phyloP scores from a whole-genome alignment of 2,888 invertebrate genomes.

The Cheilosia impressa region DNA sequence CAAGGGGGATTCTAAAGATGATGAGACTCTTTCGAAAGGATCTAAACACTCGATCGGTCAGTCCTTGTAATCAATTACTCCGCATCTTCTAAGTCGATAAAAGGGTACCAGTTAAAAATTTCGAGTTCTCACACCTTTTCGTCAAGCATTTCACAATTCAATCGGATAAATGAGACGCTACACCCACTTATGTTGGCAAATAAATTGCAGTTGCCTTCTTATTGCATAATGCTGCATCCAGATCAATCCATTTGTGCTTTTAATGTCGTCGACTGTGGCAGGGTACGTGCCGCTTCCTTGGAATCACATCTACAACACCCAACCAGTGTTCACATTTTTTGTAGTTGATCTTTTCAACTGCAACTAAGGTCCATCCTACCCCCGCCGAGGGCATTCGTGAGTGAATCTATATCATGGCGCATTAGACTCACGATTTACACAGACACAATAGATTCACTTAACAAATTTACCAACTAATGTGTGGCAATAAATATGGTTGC shows the following conservation, averaged over 20 bases:
- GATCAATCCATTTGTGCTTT: constrained; percentile 52
- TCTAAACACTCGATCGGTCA: too few species aligned
- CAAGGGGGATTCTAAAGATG: background rate
- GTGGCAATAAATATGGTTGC: background rate
- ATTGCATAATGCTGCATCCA: constrained; percentile 58
- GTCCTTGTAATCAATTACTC: background rate
- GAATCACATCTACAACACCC: constrained; percentile 39
- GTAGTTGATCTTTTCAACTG: constrained; percentile 55
- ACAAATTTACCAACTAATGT: constrained; percentile 31
- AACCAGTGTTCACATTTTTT: constrained; percentile 52
- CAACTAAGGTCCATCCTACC: constrained; percentile 35
- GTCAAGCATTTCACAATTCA: constrained; percentile 2
- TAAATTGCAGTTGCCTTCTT: constrained; percentile 31
- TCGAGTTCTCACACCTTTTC: background rate
- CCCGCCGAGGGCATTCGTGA: constrained; percentile 58
- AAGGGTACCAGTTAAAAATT: background rate
- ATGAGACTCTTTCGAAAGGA: background rate
- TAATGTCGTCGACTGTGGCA: constrained; percentile 48
- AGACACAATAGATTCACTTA: constrained; percentile 42
- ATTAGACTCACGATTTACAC: constrained; percentile 25
- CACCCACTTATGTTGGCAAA: constrained; percentile 33
- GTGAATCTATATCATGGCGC: constrained; percentile 47
- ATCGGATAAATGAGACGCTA: constrained; percentile 3
- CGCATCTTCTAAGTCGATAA: background rate
- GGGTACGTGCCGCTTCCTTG: constrained; percentile 3